A percentile compares a stretch with the other conserved stretches of the same genome.
These are phyloP conservation scores for Erythrocercus mccallii DNA, from an alignment of 2,113 vertebrate species.

Conservation along the genomic window DNA sequence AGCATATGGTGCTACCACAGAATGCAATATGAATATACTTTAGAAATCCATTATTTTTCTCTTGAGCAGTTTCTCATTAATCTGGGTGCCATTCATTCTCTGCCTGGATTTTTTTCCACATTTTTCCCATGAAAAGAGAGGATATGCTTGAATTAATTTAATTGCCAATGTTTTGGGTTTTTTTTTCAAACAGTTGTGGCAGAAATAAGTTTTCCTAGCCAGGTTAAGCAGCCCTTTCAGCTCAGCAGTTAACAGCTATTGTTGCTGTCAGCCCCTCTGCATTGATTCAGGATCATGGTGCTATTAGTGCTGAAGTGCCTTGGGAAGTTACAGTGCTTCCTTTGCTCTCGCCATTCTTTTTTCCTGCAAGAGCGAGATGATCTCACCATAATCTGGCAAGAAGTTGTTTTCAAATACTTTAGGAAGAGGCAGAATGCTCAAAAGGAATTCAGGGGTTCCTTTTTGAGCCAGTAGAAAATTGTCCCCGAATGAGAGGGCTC, in stretches of 20 bases:
- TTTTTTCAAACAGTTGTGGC: constrained; percentile 11
- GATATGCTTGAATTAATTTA: constrained; percentile 45
- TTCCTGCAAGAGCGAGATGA: background rate
- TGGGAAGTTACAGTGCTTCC: background rate
- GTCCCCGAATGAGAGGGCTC: background rate
- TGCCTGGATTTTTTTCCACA: background rate
- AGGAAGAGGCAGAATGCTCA: background rate
- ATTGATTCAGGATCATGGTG: background rate
- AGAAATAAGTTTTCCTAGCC: constrained; percentile 37
- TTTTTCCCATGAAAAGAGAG: constrained; percentile 29
- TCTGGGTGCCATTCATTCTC: constrained; percentile 18
- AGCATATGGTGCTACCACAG: constrained; percentile 43
- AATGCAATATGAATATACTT: constrained; percentile 30
- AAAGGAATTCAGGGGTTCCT: background rate
- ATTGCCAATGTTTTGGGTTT: constrained; percentile 6
- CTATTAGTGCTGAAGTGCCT: background rate
- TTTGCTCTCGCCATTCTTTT: background rate
- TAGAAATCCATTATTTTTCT: constrained; percentile 34
- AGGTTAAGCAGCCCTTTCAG: constrained; percentile 1
- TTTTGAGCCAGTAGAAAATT: background rate
- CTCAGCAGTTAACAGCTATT: background rate
- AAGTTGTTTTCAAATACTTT: background rate
- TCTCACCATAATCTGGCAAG: background rate
- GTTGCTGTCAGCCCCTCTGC: background rate
- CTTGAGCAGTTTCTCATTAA: background rate